phyloP scores from a whole-genome alignment of 37 sponge, comb jelly and placozoan species.

The Chondrosia reniformis region DNA sequence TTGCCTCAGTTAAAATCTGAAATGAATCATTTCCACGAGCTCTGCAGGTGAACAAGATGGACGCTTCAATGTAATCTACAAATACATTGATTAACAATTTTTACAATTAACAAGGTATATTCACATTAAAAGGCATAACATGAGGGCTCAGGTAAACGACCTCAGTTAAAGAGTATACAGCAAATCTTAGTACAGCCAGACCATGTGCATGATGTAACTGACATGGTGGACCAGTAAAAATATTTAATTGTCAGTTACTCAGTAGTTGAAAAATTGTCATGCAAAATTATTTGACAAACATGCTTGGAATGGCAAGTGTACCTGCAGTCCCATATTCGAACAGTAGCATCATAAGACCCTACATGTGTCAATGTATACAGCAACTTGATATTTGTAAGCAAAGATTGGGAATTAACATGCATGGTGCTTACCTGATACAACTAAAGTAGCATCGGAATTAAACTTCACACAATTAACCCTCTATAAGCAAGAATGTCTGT shows the following conservation, averaged over 20 bases:
- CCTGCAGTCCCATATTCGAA: constrained; percentile 74
- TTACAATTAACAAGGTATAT: background rate
- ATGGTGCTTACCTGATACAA: constrained; percentile 74
- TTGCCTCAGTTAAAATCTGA: constrained; percentile 82
- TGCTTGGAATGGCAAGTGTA: too few relatives aligned
- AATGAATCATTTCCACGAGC: constrained; percentile 61
- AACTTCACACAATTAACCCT: constrained; percentile 83
- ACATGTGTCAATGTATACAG: background rate
- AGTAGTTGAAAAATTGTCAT: too few relatives aligned
- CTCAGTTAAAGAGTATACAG: too few relatives aligned
- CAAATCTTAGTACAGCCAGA: too few relatives aligned
- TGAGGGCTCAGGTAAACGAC: too few relatives aligned
- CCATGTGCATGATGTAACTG: too few relatives aligned
- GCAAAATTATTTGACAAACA: too few relatives aligned
- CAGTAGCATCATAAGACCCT: constrained; percentile 87
- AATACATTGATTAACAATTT: background rate
- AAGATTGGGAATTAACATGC: background rate
- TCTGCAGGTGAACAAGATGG: background rate
- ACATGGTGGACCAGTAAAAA: too few relatives aligned
- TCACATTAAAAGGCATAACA: too few relatives aligned
- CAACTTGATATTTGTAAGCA: background rate
- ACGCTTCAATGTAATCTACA: background rate
- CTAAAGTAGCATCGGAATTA: constrained; percentile 70
- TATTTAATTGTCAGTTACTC: too few relatives aligned
- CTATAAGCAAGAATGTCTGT: constrained; percentile 27